Base-by-base conservation (phyloP, 2,113 vertebrate genomes). In the Brachyhypopomus gauderio region DNA sequence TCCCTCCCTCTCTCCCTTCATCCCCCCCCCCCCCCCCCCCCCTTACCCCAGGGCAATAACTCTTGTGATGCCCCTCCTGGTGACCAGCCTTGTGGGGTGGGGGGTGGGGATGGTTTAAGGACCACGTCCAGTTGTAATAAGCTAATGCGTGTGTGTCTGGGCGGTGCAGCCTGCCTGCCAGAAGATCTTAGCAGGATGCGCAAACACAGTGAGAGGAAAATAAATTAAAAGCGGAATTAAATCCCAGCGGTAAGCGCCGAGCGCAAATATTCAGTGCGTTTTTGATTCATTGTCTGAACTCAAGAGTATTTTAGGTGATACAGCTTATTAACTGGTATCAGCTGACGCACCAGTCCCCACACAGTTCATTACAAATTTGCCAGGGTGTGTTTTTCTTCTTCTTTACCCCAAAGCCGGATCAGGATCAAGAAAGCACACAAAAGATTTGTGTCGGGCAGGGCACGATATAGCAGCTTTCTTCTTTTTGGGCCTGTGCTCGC, bases 321-420 rank as follows among this genome's bases (percentile, higher is more conserved):
- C 12, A 55, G 66, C 81, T 78, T 88, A 78, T 86, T 82, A 78
- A 83, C 84, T 64, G 64, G 79, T 72, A 66, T 83, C 74, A 88
- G 86, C 79, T 79, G 76, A 85, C 71, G 84, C 73, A 67, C 48
- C 77, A 74, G 60, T 86, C 83, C 86, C 88, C 22, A 27, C 82
- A 88, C 88, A 86, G 86, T 90, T 91, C 87, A 86, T 89, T 90
- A 89, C 82, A 80, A 58, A 85, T 83, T 83, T 78, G 34, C 72
- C 81, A 82, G 79, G 59, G 17, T 34, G 27, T 67, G 12, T 67
- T 27, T 9, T 36, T 9, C 30, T 85, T 74, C 59, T 75, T 64
- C 66, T 59, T 41, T 2, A 8, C 36, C 36, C 69, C 34, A n/a
- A 20, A 81, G 48, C 81, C 55, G 79, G 72, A 69, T 27, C 52